Evolutionary conservation across 2,113 vertebrate species (phyloP).

Genomic region (Nymphicus hollandicus): DNA sequence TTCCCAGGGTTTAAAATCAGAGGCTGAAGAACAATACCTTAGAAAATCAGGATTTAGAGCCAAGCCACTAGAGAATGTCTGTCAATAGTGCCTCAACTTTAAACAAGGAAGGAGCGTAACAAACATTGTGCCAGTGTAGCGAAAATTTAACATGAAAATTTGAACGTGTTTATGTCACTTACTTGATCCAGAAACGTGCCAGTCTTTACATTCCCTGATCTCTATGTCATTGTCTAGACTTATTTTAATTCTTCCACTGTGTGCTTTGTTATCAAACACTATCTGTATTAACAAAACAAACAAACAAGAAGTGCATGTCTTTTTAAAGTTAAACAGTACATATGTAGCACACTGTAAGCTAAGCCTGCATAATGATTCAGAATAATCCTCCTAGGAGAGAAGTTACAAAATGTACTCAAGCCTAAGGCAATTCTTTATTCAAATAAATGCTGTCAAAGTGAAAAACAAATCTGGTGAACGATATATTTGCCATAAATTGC

Average conservation of each 20-base stretch:
- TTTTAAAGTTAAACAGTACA: not conserved
- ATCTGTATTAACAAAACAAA: conserved; percentile 75
- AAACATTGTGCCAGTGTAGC: not conserved
- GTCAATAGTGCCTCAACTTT: not conserved
- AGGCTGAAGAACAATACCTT: not conserved
- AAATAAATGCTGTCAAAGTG: not conserved
- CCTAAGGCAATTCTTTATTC: not conserved
- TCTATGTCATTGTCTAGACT: conserved; percentile 81
- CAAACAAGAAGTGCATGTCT: not conserved
- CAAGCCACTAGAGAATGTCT: not conserved
- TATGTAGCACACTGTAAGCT: not conserved
- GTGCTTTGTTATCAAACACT: conserved; percentile 88
- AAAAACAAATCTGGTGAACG: not conserved
- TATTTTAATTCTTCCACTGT: conserved; percentile 90
- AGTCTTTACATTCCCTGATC: conserved; percentile 89
- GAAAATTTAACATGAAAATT: not conserved
- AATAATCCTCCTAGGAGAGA: not conserved
- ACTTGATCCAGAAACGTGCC: conserved; percentile 87
- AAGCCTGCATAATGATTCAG: not conserved
- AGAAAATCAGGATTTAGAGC: not conserved
- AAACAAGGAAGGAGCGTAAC: not conserved
- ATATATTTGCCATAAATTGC: not conserved
- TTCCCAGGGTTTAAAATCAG: not conserved
- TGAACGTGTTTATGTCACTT: conserved; percentile 65
- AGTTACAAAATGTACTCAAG: not conserved